Conservation (phyloP, 2,113 vertebrate species). For the Orycteropus afer region DNA sequence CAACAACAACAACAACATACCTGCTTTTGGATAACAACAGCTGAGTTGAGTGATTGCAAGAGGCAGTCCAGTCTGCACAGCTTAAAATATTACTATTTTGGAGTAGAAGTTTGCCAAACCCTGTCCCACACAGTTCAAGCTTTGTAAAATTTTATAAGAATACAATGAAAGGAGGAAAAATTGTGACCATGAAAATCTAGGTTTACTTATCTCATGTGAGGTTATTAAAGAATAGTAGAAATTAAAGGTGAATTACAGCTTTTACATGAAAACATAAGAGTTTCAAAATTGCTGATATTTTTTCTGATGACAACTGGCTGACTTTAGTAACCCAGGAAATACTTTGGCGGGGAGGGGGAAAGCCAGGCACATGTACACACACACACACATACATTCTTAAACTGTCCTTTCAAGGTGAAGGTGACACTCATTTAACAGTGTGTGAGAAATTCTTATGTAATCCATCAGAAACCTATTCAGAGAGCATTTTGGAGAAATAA, state of each 20-base stretch:
- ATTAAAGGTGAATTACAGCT: neutral
- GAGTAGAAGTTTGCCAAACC: neutral
- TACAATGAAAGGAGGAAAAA: too few relatives aligned
- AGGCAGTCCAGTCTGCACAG: neutral
- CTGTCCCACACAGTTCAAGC: neutral
- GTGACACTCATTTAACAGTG: neutral
- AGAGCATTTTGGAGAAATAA: constrained; percentile 18
- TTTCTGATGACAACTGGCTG: neutral
- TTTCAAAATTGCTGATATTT: constrained; percentile 16
- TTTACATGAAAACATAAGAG: constrained; percentile 25
- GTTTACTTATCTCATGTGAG: neutral
- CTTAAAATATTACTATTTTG: neutral
- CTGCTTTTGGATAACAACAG: neutral
- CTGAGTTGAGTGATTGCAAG: neutral
- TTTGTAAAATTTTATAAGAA: neutral
- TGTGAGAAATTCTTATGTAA: neutral
- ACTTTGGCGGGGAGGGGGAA: neutral
- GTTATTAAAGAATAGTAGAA: neutral
- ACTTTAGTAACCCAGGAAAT: constrained; percentile 17
- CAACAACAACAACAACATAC: too few relatives aligned
- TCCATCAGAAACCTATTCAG: neutral
- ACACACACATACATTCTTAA: neutral
- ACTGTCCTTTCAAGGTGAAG: neutral
- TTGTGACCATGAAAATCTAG: neutral
- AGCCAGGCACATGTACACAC: neutral